These are phyloP conservation scores for Eupithecia subfuscata DNA, from an alignment of 2,888 invertebrate genomes.

Conservation along the genomic window DNA sequence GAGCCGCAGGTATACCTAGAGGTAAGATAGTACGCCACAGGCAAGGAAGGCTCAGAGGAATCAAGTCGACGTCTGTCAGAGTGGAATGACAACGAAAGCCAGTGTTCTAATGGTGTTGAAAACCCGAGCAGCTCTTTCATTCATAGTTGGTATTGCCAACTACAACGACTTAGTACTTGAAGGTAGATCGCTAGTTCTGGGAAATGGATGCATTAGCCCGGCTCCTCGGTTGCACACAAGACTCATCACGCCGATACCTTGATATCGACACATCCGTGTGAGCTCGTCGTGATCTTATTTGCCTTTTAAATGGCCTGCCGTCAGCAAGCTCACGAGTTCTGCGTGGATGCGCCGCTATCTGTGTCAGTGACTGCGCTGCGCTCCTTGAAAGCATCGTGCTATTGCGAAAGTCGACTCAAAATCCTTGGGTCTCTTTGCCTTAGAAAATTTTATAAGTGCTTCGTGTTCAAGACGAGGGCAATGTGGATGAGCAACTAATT, in stretches of 20 bases:
- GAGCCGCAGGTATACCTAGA: not conserved
- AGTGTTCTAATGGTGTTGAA: not conserved
- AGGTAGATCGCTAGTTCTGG: not conserved
- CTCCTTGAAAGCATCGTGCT: conserved; percentile 48
- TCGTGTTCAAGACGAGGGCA: not conserved
- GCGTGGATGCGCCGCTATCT: conserved; percentile 72
- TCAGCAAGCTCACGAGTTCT: conserved; percentile 74
- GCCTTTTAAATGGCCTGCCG: conserved; percentile 75
- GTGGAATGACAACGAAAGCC: not conserved
- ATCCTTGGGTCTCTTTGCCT: conserved; percentile 2
- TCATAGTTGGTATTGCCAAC: too few species aligned
- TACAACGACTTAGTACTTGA: not conserved
- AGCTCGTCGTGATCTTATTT: conserved; percentile 77
- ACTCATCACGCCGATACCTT: conserved; percentile 48
- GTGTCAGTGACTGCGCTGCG: conserved; percentile 66
- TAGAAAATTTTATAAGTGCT: conserved; percentile 6
- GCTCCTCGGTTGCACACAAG: conserved; percentile 57
- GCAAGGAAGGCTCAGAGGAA: not conserved
- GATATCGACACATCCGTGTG: conserved; percentile 63
- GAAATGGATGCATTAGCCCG: not conserved
- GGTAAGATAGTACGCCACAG: not conserved
- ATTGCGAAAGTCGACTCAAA: conserved; percentile 35
- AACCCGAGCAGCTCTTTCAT: not conserved
- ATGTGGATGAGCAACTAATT: not conserved
- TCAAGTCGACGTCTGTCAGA: not conserved